Evolutionary conservation across 2,113 vertebrate genomes (phyloP), one percentile per base, ranked within the genome.

Genomic region (Xiphophorus couchianus): DNA sequence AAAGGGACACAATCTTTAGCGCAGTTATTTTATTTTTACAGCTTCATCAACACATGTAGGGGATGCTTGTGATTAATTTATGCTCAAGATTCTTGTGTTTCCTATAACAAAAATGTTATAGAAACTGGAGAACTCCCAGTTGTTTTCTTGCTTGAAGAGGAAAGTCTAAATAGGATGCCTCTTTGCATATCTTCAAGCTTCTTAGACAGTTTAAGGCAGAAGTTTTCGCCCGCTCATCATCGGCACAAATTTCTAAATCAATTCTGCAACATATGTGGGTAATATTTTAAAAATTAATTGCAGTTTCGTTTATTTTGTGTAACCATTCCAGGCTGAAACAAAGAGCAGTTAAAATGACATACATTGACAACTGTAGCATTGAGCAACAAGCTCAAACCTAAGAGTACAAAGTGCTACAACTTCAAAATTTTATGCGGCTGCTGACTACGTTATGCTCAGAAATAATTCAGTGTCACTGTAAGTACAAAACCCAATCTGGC

Each of bases 61-160:
- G 35, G 71, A 81, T 28, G 27, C 39, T 70, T 10, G 30, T 51
- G 77, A 67, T 71, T n/a, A 42, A 1, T 79, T 65, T 58, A 67
- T 70, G 66, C 51, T 76, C 13, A 60, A 14, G 61, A 62, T 61
- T 80, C 70, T 11, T 48, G 39, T 73, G 51, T 71, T 74, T 63
- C 54, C 73, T 5, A 81, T 73, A 78, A 86, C 82, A 69, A 69
- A 74, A 76, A 74, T 79, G 62, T 68, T 79, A 58, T 78, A 80
- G 42, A 60, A 66, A 74, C 69, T 68, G 27, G 66, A 81, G 71
- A 76, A 85, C 17, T 48, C 39, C 13, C 44, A 48, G 44, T 15
- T 14, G 39, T 42, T 61, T 76, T 86, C 35, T 73, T 88, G 83
- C 88, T 87, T 90, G 80, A 92, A 88, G 66, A 75, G 85, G 72